Conservation (phyloP, 2,888 invertebrate species). For the Acanthosepion esculentum region DNA sequence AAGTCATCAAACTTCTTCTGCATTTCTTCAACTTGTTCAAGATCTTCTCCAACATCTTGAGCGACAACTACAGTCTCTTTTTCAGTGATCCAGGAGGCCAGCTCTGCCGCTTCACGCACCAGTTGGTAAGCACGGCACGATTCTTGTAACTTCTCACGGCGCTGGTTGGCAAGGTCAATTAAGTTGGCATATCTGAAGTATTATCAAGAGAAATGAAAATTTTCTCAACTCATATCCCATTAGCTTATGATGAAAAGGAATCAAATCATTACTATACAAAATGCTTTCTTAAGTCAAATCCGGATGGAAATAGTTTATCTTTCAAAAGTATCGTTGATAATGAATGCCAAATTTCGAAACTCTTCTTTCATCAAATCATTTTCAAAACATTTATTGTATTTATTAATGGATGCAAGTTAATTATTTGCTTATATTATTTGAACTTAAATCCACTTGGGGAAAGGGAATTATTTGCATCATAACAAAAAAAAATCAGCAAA, state of each 20-base stretch:
- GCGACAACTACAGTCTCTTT: conserved; percentile 98
- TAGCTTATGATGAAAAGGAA: neutral
- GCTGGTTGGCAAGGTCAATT: conserved; percentile 88
- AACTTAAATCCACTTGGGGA: too few species aligned
- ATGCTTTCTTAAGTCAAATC: too few species aligned
- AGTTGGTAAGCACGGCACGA: conserved; percentile 98
- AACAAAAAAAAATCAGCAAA: too few species aligned
- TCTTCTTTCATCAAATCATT: too few species aligned
- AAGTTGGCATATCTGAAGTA: conserved; percentile 85
- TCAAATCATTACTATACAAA: neutral
- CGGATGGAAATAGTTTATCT: neutral
- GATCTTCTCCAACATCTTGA: conserved; percentile 96
- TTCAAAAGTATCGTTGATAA: too few species aligned
- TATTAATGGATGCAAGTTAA: too few species aligned
- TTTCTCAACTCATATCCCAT: neutral
- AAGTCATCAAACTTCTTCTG: conserved; percentile 99
- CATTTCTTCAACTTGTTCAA: conserved; percentile 98
- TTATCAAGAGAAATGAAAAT: neutral
- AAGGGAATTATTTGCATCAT: too few species aligned
- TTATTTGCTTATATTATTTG: too few species aligned
- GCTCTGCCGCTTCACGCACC: conserved; percentile 97
- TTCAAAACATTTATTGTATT: too few species aligned
- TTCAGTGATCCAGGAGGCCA: conserved; percentile 98
- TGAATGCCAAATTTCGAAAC: too few species aligned
- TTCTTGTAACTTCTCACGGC: conserved; percentile 96